These are phyloP conservation scores for Porites lobata DNA, from an alignment of 92 coral and sea anemone genomes.

Conservation along the genomic window DNA sequence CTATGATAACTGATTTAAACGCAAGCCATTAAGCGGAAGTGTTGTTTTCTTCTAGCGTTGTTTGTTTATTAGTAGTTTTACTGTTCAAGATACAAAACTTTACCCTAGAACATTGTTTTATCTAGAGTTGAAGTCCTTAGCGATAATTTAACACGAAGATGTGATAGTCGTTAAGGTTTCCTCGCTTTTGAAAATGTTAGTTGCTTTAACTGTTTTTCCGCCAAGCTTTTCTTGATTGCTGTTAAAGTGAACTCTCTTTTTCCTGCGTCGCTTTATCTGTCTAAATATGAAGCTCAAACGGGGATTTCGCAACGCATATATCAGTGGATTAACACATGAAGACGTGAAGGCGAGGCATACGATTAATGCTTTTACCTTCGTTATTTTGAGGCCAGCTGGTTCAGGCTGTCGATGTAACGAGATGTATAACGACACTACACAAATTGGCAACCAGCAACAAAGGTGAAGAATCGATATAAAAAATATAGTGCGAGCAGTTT, in stretches of 20 bases:
- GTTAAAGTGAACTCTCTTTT: conserved; percentile 55
- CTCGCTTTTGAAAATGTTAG: conserved; percentile 35
- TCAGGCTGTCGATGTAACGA: conserved; percentile 16
- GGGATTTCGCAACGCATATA: conserved; percentile 79
- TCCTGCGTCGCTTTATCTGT: conserved; percentile 46
- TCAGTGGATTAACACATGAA: conserved; percentile 68
- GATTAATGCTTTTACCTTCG: conserved; percentile 1
- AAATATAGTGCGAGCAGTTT: conserved; percentile 82
- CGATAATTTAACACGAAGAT: neutral
- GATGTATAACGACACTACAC: conserved; percentile 48
- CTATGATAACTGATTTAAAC: no score
- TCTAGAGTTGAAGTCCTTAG: no score
- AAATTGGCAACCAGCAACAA: conserved; percentile 78
- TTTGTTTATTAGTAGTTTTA: no score
- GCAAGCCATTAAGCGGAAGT: no score
- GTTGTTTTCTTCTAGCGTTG: no score
- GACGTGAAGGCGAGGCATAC: conserved; percentile 73
- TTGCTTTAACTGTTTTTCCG: neutral
- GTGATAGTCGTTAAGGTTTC: conserved; percentile 31
- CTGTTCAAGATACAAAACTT: no score
- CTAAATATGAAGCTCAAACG: conserved; percentile 73
- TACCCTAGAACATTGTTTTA: no score
- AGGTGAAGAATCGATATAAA: conserved; percentile 57
- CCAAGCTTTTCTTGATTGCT: conserved; percentile 20
- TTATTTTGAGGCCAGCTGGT: neutral